Percentiles rank a stretch among this genome's conserved stretches.
Evolutionary conservation across 2,797 vertebrate species (phyloP).

Genomic region (Sarcoramphus papa): DNA sequence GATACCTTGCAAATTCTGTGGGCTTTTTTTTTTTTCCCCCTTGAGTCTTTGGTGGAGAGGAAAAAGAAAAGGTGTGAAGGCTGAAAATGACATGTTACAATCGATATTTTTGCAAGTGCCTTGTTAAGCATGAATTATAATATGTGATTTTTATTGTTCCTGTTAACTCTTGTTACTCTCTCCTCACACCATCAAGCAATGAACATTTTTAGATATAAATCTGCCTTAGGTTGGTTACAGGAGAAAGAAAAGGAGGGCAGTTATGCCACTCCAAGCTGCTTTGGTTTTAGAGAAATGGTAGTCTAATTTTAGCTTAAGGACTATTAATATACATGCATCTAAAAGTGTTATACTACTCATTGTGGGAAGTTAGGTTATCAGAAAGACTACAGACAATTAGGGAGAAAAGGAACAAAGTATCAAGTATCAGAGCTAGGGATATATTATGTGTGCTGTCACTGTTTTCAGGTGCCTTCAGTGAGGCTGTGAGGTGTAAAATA

Average conservation of each 20-base stretch:
- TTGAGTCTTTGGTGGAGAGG: background rate
- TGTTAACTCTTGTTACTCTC: background rate
- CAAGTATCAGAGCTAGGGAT: background rate
- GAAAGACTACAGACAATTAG: background rate
- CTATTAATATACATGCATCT: background rate
- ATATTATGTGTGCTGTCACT: background rate
- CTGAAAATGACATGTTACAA: background rate
- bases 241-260: background rate
- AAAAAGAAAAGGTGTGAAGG: background rate
- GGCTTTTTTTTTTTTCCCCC: no score
- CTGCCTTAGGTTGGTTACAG: background rate
- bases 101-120: background rate
- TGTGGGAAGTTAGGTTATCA: background rate
- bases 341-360: background rate
- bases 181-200: background rate
- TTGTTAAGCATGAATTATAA: background rate
- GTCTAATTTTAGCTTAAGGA: background rate
- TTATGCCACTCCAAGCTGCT: background rate
- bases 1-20: background rate
- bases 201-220: background rate
- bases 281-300: background rate
- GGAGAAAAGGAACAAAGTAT: background rate
- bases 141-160: background rate
- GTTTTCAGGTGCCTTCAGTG: background rate
- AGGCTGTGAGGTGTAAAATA: background rate